Conservation (phyloP, 1,140 invertebrate genomes). For the Lerema accius region DNA sequence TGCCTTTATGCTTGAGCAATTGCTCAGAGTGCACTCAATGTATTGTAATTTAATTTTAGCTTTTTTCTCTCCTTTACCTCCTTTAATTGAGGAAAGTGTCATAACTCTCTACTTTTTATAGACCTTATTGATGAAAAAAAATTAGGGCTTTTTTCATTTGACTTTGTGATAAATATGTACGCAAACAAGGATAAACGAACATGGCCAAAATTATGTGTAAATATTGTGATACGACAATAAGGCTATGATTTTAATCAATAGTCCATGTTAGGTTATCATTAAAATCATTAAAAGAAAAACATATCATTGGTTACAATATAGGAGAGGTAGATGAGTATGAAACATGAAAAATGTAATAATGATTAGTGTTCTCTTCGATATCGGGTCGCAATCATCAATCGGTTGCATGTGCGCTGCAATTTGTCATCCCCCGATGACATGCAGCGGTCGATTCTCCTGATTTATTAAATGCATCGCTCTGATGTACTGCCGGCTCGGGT, state of each 20-base stretch:
- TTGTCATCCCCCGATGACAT: conserved; percentile 35
- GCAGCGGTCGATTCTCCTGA: conserved; percentile 30
- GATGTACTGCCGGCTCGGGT: conserved; percentile 25
- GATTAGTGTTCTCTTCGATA: not conserved
- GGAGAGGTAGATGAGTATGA: no score
- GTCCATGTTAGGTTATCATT: no score
- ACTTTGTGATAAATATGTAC: no score
- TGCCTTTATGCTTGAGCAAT: conserved; percentile 20
- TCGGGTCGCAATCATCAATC: not conserved
- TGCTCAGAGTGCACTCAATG: conserved; percentile 23
- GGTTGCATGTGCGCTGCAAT: conserved; percentile 25
- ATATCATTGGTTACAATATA: no score
- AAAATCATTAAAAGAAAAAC: no score
- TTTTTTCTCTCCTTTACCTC: not conserved
- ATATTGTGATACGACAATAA: no score
- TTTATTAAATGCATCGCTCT: conserved; percentile 37
- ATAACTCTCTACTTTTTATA: not conserved
- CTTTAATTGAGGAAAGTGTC: not conserved
- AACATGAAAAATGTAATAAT: not conserved
- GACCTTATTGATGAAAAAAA: no score
- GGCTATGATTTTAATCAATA: no score
- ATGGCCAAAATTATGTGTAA: no score
- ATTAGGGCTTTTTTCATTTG: no score
- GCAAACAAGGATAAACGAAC: no score
- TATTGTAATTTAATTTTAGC: conserved; percentile 14